A percentile compares a stretch with the other conserved stretches of the same genome.
These are phyloP conservation scores for Myiagra hebetior DNA, from an alignment of 2,113 vertebrate genomes.

Conservation along the genomic window DNA sequence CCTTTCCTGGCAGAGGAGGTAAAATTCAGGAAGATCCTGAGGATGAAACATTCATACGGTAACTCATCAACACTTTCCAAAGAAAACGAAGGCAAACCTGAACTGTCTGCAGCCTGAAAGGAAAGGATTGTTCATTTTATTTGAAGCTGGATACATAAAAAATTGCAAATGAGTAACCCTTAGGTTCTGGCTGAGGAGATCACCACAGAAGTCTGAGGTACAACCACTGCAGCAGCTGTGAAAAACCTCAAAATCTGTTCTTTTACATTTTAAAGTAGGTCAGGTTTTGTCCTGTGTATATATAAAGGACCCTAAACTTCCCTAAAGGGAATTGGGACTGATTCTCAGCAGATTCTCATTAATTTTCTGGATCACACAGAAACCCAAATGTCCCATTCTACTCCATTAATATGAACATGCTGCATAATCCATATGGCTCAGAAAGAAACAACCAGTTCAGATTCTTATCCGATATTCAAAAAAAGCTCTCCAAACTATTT, in stretches of 20 bases:
- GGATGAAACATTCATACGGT: background rate
- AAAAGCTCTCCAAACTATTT: background rate
- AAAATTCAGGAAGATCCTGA: background rate
- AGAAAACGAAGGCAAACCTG: background rate
- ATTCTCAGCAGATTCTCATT: background rate
- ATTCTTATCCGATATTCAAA: background rate
- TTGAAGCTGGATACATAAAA: background rate
- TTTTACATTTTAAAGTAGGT: background rate
- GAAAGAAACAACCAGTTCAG: background rate
- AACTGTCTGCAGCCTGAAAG: background rate
- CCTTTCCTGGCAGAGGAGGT: background rate
- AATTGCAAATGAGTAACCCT: background rate
- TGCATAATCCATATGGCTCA: background rate
- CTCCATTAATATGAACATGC: background rate
- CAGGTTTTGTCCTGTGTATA: background rate
- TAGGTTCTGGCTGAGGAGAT: background rate
- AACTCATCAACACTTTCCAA: background rate
- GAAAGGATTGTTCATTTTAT: background rate
- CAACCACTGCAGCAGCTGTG: background rate
- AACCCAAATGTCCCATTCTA: background rate
- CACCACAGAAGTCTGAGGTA: background rate
- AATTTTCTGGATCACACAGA: background rate
- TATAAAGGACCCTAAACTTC: background rate
- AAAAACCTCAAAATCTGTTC: background rate
- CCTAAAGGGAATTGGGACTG: background rate